These are phyloP conservation scores for Sebastes glaucus DNA, from an alignment of 2,797 vertebrate species.

Conservation along the genomic window DNA sequence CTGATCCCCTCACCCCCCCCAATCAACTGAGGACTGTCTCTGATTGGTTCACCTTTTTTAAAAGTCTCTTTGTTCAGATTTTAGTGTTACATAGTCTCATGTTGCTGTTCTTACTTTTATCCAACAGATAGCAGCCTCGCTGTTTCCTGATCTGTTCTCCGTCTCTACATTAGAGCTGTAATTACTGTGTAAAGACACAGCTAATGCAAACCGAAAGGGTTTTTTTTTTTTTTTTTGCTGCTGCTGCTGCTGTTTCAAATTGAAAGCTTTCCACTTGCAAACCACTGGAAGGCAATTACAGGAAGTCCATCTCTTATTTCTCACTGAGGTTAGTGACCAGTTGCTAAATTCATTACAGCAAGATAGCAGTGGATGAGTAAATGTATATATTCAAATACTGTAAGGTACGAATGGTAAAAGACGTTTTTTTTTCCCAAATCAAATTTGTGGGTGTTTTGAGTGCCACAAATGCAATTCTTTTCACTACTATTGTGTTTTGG, in stretches of 20 bases:
- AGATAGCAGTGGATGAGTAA: neutral
- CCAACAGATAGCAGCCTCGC: too few relatives aligned
- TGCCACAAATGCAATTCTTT: too few relatives aligned
- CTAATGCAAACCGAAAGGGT: neutral
- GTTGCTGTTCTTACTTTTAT: neutral
- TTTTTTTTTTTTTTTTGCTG: neutral
- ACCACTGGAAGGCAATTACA: neutral
- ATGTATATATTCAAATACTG: neutral
- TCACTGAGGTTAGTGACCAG: neutral
- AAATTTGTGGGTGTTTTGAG: too few relatives aligned
- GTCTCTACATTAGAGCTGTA: neutral
- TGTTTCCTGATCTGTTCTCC: neutral
- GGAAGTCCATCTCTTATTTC: neutral
- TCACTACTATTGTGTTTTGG: neutral
- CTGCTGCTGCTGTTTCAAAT: neutral
- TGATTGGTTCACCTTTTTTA: too few relatives aligned
- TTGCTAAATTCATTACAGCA: neutral
- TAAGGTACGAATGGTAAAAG: too few relatives aligned
- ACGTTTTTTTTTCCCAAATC: too few relatives aligned
- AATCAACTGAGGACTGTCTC: too few relatives aligned
- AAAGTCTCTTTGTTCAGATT: too few relatives aligned
- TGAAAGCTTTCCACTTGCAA: neutral
- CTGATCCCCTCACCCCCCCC: neutral
- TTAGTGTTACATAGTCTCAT: neutral
- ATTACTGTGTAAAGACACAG: neutral